Percentiles rank a stretch among this genome's conserved stretches.
These are phyloP conservation scores for Pseudorhombus dupliciocellatus DNA, from an alignment of 2,113 vertebrate genomes.

Conservation along the genomic window DNA sequence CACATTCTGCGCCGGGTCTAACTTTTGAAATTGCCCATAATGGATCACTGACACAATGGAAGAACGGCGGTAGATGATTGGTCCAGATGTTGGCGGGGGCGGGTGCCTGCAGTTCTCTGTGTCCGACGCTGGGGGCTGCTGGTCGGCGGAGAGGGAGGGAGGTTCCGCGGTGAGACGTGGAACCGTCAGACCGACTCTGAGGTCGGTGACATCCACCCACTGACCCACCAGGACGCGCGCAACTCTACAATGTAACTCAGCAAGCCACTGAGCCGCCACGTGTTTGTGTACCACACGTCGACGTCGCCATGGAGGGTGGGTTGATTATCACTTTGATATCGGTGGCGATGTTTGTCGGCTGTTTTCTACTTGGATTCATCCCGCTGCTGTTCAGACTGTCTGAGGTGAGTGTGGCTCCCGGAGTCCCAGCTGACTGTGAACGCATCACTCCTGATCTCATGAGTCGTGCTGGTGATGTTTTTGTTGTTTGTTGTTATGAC, in stretches of 20 bases:
- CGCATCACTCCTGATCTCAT: neutral
- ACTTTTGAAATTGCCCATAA: too few species aligned
- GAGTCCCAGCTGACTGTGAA: neutral
- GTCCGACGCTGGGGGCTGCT: conserved; percentile 46
- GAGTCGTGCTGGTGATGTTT: neutral
- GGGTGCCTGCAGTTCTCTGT: conserved; percentile 3
- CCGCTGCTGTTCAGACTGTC: conserved; percentile 82
- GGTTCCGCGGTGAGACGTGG: conserved; percentile 67
- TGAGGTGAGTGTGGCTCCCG: conserved; percentile 69
- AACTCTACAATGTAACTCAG: neutral
- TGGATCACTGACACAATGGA: too few species aligned
- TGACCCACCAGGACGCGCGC: neutral
- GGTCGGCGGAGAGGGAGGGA: conserved; percentile 22
- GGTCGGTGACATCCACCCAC: too few species aligned
- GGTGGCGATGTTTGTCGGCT: conserved; percentile 83
- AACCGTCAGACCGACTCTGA: conserved; percentile 21
- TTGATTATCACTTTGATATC: conserved; percentile 78
- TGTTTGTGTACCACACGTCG: neutral
- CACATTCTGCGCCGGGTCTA: too few species aligned
- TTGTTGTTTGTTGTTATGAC: neutral
- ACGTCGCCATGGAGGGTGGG: conserved; percentile 79
- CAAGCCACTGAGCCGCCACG: neutral
- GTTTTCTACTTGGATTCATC: conserved; percentile 80
- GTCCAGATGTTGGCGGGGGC: neutral
- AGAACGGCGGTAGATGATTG: neutral